Evolutionary conservation across 2,113 vertebrate species (phyloP).

Genomic region (Procapra przewalskii): DNA sequence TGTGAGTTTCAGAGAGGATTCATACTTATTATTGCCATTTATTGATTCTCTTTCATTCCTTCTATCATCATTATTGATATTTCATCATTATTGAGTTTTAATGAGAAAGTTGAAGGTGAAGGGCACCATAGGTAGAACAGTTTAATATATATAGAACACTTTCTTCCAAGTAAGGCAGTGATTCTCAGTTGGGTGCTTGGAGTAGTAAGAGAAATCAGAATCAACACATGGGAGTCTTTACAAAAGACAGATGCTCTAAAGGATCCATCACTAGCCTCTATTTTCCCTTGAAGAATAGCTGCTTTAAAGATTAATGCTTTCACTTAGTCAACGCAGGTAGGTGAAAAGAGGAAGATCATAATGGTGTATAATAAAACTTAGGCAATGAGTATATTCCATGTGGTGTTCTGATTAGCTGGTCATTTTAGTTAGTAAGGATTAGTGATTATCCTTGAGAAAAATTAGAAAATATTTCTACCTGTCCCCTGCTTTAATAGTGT

Average conservation of each 20-base stretch:
- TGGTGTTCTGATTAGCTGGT: not conserved
- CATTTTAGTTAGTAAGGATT: not conserved
- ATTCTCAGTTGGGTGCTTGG: not conserved
- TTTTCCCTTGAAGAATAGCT: not conserved
- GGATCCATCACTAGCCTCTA: not conserved
- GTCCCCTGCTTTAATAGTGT: not conserved
- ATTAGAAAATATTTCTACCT: not conserved
- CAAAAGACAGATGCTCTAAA: not conserved
- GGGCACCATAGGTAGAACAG: not conserved
- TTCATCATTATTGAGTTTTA: conserved; percentile 3
- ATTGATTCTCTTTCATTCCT: not conserved
- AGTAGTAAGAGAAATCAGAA: not conserved
- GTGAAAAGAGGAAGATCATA: not conserved
- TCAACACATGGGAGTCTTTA: not conserved
- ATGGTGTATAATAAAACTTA: not conserved
- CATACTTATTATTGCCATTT: not conserved
- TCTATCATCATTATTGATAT: not conserved
- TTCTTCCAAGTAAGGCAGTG: not conserved
- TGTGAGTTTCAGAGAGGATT: not conserved
- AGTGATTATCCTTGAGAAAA: not conserved
- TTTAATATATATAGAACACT: not conserved
- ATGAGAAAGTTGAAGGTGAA: not conserved
- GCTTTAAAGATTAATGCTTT: not conserved
- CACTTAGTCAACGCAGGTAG: not conserved
- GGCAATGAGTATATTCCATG: not conserved